phyloP scores from a whole-genome alignment of 2,888 invertebrate species.

The Leptura quadrifasciata region DNA sequence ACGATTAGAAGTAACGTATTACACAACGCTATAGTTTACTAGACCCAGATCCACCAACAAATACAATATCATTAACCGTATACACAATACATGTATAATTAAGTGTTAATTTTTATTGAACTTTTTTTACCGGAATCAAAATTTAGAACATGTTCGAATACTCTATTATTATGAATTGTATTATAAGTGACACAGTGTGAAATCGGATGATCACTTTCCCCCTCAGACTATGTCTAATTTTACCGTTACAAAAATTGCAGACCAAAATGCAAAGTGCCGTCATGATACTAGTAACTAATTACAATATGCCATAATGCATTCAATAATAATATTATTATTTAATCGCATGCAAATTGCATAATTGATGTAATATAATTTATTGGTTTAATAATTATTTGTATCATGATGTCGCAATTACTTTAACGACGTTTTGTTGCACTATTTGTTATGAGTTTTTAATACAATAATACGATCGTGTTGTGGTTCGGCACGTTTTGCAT shows the following conservation, averaged over 20 bases:
- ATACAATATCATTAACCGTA: slow-evolving; percentile 30
- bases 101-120: slow-evolving; percentile 30
- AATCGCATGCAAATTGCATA: not conserved
- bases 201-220: slow-evolving; percentile 41
- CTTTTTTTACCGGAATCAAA: slow-evolving; percentile 37
- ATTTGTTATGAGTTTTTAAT: slow-evolving; percentile 19
- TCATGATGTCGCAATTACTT: slow-evolving; percentile 15
- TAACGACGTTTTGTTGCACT: slow-evolving; percentile 23
- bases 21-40: slow-evolving; percentile 7
- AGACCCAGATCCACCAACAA: slow-evolving; percentile 7
- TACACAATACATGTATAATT: slow-evolving; percentile 17
- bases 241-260: slow-evolving; percentile 38
- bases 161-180: slow-evolving; percentile 24
- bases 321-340: not conserved
- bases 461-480: slow-evolving; percentile 4
- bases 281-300: slow-evolving; percentile 17
- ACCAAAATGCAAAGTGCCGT: slow-evolving; percentile 8
- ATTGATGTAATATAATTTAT: slow-evolving; percentile 14
- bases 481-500: not conserved
- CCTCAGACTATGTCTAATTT: not conserved
- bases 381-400: slow-evolving; percentile 10
- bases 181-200: slow-evolving; percentile 33
- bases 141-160: slow-evolving; percentile 34
- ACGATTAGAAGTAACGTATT: not conserved
- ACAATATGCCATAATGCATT: not conserved